Evolutionary conservation across 2,888 invertebrate species (phyloP), one percentile per base, ranked within the genome.

Genomic region (Epinotia nisella): DNA sequence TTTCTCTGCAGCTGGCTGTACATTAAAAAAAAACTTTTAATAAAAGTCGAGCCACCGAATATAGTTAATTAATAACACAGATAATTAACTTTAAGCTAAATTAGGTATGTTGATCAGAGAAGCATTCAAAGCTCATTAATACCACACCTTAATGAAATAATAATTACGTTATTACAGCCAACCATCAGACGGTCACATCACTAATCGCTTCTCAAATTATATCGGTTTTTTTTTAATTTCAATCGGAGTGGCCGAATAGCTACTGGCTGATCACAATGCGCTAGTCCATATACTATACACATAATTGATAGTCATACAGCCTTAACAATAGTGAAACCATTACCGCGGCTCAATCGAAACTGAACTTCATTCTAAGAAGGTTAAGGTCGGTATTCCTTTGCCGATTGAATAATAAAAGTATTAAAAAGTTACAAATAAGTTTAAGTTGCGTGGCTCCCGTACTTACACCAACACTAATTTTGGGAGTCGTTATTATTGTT

Each of bases 221-320:
- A 92, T 93, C 91, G 87, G 92, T 90, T 92, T 89, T 90, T 92
- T 89, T 92, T 92, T 93, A 93, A 93, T 91, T 93, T 93, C 92
- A 92, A 92, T 92, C 89, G 80, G 81, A 86, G 83, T 88, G 87
- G 87, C 89, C 86, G 87, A 88, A 90, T 86, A 90, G 92, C 92
- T 92, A 90, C 93, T 91, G 91, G 88, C 88, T 89, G 86, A 89
- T 90, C 90, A 92, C 91, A 92, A 91, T 90, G 87, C 90, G 86
- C 89, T 90, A 87, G 87, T 89, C 86, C 89, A 90, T 87, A 90
- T 87, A 86, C 90, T 88, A 89, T 88, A 87, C 85, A 84, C 86
- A 93, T 93, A 93, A 93, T 93, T 93, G 91, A 93, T 93, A 93
- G 92, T 91, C 92, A 90, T 92, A 92, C 89, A 91, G 87, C 79